Evolutionary conservation across 2,113 vertebrate species (phyloP).

Genomic region (Platichthys stellatus): DNA sequence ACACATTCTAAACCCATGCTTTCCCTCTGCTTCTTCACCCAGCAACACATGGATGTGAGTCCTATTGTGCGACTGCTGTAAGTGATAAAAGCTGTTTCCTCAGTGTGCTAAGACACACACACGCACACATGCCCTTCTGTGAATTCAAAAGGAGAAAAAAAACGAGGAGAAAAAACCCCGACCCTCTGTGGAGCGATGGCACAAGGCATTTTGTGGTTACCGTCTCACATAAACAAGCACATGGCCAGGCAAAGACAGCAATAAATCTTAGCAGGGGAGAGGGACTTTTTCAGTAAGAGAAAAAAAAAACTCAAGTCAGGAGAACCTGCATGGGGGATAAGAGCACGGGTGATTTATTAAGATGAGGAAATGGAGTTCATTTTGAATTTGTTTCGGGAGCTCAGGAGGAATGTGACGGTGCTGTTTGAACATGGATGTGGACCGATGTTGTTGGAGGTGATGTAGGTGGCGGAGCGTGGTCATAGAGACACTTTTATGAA

Average conservation of each 20-base stretch:
- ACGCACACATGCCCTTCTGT: background rate
- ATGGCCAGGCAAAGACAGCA: conserved; percentile 52
- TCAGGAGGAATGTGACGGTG: conserved; percentile 68
- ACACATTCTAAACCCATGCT: conserved; percentile 48
- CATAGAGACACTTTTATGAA: conserved; percentile 78
- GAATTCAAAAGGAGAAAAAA: conserved; percentile 34
- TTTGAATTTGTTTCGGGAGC: conserved; percentile 71
- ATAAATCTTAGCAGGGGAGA: conserved; percentile 63
- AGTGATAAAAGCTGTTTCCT: conserved; percentile 71
- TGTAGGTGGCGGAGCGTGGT: conserved; percentile 78
- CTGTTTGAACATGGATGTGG: conserved; percentile 53
- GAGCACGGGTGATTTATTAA: conserved; percentile 81
- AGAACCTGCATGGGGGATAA: conserved; percentile 16
- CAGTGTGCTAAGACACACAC: background rate
- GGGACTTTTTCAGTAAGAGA: conserved; percentile 43
- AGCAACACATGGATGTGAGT: conserved; percentile 44
- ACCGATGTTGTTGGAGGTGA: conserved; percentile 80
- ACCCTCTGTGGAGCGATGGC: conserved; percentile 26
- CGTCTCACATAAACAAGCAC: conserved; percentile 62
- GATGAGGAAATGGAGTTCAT: conserved; percentile 80
- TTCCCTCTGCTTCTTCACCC: conserved; percentile 30
- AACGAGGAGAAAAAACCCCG: conserved; percentile 16
- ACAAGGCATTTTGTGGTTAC: conserved; percentile 37
- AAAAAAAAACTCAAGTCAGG: conserved; percentile 6
- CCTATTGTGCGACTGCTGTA: conserved; percentile 51